Percentiles rank a stretch among this genome's conserved stretches.
These are phyloP conservation scores for Argyresthia goedartella DNA, from an alignment of 2,888 invertebrate genomes.

Conservation along the genomic window DNA sequence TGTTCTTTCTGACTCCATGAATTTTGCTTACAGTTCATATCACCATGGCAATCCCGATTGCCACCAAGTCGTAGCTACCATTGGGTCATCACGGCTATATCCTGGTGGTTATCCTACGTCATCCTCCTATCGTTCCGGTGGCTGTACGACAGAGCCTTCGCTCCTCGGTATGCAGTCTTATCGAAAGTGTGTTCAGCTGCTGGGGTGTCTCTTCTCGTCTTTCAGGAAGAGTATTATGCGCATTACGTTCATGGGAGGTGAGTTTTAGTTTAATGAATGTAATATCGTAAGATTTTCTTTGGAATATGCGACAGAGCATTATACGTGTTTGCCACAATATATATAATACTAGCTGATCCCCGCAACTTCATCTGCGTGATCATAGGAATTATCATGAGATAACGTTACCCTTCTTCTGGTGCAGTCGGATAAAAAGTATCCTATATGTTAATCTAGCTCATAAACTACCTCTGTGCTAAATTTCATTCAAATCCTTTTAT, in stretches of 20 bases:
- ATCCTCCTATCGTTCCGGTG: slow-evolving; percentile 22
- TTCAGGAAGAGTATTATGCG: slow-evolving; percentile 49
- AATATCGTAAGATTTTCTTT: too few relatives aligned
- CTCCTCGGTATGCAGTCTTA: slow-evolving; percentile 21
- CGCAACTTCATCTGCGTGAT: too few relatives aligned
- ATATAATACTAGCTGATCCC: too few relatives aligned
- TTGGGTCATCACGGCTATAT: slow-evolving; percentile 35
- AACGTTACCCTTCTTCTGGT: too few relatives aligned
- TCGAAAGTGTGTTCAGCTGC: slow-evolving; percentile 34
- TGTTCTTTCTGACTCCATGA: too few relatives aligned
- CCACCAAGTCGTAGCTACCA: slow-evolving; percentile 37
- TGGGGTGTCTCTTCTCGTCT: slow-evolving; percentile 45
- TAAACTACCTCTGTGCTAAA: too few relatives aligned
- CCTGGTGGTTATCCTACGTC: slow-evolving; percentile 44
- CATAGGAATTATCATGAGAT: too few relatives aligned
- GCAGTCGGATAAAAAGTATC: too few relatives aligned
- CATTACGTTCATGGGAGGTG: slow-evolving; percentile 61
- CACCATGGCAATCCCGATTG: slow-evolving; percentile 28
- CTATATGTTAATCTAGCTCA: too few relatives aligned
- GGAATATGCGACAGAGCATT: too few relatives aligned
- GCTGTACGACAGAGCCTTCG: slow-evolving; percentile 21
- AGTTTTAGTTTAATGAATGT: slow-evolving; percentile 2
- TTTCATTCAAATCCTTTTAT: too few relatives aligned
- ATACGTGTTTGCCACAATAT: too few relatives aligned
- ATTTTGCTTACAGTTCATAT: slow-evolving; percentile 23